Conservation (phyloP, 2,888 invertebrate species). For the Anarsia innoxiella region DNA sequence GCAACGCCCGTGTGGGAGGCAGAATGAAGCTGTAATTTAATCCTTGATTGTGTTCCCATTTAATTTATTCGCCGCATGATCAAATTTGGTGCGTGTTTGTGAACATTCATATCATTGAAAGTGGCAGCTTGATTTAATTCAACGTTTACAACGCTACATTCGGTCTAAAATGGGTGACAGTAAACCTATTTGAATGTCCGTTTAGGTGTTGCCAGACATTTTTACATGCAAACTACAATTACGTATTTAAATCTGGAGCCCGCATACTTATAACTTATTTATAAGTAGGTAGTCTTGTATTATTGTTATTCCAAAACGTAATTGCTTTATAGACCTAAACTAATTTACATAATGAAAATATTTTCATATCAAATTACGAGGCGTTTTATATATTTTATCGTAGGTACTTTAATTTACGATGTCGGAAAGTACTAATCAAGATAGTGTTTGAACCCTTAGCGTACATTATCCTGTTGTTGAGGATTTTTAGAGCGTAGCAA, state of each 20-base stretch:
- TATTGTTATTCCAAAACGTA: slow-evolving; percentile 33
- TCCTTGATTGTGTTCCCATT: slow-evolving; percentile 71
- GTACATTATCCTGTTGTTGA: slow-evolving; percentile 47
- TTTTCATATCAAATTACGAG: slow-evolving; percentile 1
- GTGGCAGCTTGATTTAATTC: slow-evolving; percentile 45
- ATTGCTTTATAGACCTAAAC: slow-evolving; percentile 29
- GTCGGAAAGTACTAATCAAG: slow-evolving; percentile 44
- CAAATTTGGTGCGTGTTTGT: slow-evolving; percentile 68
- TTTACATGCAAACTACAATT: too few species aligned
- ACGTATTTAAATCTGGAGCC: too few species aligned
- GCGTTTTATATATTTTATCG: slow-evolving; percentile 3
- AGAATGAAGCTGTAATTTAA: slow-evolving; percentile 71
- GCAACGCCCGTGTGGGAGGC: slow-evolving; percentile 62
- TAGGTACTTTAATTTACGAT: slow-evolving; percentile 35
- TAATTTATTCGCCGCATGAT: slow-evolving; percentile 69
- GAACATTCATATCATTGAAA: slow-evolving; percentile 56
- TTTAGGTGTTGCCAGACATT: too few species aligned
- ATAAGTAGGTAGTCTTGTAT: slow-evolving; percentile 15
- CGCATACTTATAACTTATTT: too few species aligned
- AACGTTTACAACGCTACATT: slow-evolving; percentile 33
- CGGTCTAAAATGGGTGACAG: slow-evolving; percentile 25
- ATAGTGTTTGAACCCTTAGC: slow-evolving; percentile 32
- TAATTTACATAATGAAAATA: slow-evolving; percentile 5
- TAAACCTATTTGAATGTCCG: slow-evolving; percentile 27
- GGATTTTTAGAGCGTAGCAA: slow-evolving; percentile 46